Evolutionary conservation across 1,140 invertebrate genomes (phyloP).

Genomic region (Mizuhopecten yessoensis): DNA sequence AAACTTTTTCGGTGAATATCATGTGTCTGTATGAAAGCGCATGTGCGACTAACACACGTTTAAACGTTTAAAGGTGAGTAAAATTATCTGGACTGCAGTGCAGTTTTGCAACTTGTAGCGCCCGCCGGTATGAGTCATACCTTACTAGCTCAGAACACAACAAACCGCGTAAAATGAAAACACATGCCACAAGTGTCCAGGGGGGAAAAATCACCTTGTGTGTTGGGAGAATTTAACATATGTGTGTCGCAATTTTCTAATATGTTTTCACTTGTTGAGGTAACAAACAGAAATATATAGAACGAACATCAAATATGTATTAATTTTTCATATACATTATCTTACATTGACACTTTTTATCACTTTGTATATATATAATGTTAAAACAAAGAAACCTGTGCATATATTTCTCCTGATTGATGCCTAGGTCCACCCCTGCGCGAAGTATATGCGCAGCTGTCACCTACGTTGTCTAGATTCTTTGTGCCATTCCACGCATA

Average conservation of each 20-base stretch:
- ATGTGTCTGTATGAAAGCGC: background rate
- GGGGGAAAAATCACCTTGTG: background rate
- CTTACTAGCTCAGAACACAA: slow-evolving; percentile 20
- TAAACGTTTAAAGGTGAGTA: background rate
- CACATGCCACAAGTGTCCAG: slow-evolving; percentile 36
- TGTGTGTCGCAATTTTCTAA: background rate
- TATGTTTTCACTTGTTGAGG: background rate
- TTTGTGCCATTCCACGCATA: slow-evolving; percentile 97
- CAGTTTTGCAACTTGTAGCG: slow-evolving; percentile 37
- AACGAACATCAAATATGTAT: background rate
- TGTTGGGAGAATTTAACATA: slow-evolving; percentile 16
- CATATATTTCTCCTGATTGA: slow-evolving; percentile 56
- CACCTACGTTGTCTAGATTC: slow-evolving; percentile 95
- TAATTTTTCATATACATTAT: background rate
- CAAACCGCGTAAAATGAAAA: slow-evolving; percentile 38
- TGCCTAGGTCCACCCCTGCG: slow-evolving; percentile 86
- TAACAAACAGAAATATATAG: background rate
- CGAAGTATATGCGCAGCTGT: slow-evolving; percentile 91
- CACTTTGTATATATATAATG: background rate
- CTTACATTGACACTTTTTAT: too few species aligned
- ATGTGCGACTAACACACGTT: background rate
- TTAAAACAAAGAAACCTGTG: background rate
- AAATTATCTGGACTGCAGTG: slow-evolving; percentile 25
- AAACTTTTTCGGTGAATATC: background rate
- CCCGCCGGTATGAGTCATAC: slow-evolving; percentile 25